Percentiles rank a stretch among this genome's conserved stretches.
Conservation (phyloP, 2,888 invertebrate species). For the Amphipoea oculea region DNA sequence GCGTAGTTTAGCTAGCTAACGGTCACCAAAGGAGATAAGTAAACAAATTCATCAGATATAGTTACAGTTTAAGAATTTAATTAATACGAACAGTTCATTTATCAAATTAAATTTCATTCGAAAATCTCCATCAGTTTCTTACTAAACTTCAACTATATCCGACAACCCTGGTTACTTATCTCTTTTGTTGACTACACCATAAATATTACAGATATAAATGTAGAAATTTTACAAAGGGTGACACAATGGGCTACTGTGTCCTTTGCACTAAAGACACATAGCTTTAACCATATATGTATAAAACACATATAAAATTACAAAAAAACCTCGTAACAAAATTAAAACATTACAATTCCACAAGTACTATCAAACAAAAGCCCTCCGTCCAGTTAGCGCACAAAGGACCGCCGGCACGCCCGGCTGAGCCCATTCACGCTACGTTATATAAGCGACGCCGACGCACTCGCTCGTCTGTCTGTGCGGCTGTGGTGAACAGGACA, state of each 20-base stretch:
- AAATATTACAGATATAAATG: background rate
- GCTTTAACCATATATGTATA: background rate
- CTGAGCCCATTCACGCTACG: constrained; percentile 78
- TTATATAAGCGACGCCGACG: constrained; percentile 77
- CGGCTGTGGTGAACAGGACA: constrained; percentile 15
- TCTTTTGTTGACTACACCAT: too few relatives aligned
- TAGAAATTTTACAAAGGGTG: background rate
- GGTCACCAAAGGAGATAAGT: too few relatives aligned
- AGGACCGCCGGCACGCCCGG: constrained; percentile 65
- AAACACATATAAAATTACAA: constrained; percentile 34
- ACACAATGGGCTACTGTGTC: background rate
- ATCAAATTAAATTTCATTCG: too few relatives aligned
- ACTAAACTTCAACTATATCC: too few relatives aligned
- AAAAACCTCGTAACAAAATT: constrained; percentile 31
- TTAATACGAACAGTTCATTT: too few relatives aligned
- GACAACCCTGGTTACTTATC: too few relatives aligned
- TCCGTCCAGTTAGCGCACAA: constrained; percentile 73
- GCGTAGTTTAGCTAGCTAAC: background rate
- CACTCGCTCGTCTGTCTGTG: constrained; percentile 49
- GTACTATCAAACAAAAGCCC: constrained; percentile 47
- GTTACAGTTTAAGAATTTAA: too few relatives aligned
- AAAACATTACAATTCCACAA: constrained; percentile 31
- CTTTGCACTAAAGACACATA: background rate
- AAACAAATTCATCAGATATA: too few relatives aligned
- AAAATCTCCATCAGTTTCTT: too few relatives aligned